Evolutionary conservation across 1,140 invertebrate species (phyloP).

Genomic region (Episyrphus balteatus): DNA sequence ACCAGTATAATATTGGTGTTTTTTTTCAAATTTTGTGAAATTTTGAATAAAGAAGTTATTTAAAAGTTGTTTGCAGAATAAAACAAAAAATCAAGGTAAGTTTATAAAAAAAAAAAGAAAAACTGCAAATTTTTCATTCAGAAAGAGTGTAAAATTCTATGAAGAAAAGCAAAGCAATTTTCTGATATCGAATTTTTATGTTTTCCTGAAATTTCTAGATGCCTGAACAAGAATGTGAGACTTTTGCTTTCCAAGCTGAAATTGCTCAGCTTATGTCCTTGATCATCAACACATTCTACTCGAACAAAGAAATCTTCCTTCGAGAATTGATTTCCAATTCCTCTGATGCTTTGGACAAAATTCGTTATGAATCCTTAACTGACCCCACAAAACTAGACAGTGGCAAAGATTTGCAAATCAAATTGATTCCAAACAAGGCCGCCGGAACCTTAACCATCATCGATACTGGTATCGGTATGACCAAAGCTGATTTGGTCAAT

Average conservation of each 20-base stretch:
- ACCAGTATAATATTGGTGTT: no score
- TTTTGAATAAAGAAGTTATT: no score
- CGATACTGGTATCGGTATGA: slow-evolving; percentile 89
- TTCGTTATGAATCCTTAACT: slow-evolving; percentile 74
- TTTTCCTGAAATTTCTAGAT: slow-evolving; percentile 36
- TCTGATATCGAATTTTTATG: no score
- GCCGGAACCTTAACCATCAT: slow-evolving; percentile 75
- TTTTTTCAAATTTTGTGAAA: no score
- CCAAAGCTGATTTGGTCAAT: slow-evolving; percentile 84
- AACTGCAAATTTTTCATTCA: no score
- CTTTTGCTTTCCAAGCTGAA: slow-evolving; percentile 82
- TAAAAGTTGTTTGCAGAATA: no score
- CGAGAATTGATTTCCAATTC: slow-evolving; percentile 92
- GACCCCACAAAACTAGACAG: slow-evolving; percentile 71
- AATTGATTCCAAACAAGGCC: slow-evolving; percentile 77
- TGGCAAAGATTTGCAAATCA: slow-evolving; percentile 75
- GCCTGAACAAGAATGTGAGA: slow-evolving; percentile 56
- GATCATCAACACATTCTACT: slow-evolving; percentile 99
- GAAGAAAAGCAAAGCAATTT: no score
- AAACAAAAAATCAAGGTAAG: no score
- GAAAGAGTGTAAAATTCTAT: no score
- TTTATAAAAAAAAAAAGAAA: no score
- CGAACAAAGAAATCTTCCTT: slow-evolving; percentile 97
- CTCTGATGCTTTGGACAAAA: slow-evolving; percentile 64
- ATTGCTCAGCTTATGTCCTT: slow-evolving; percentile 88